phyloP scores from a whole-genome alignment of 2,888 invertebrate species.

The Aethes cnicana region DNA sequence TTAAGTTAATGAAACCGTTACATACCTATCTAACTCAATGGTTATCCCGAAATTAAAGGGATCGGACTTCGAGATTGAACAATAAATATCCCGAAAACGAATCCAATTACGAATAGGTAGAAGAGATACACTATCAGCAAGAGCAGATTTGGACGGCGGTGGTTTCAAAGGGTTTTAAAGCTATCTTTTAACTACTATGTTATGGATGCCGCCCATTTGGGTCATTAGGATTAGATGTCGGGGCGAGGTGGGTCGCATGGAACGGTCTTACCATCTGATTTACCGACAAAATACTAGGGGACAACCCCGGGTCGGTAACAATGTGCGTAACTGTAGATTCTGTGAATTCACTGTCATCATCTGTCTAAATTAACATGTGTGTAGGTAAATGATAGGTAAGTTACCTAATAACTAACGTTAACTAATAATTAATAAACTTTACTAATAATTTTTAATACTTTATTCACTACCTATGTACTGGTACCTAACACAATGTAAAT shows the following conservation, averaged over 20 bases:
- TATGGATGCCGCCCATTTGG: slow-evolving; percentile 8
- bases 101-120: background rate
- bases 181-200: slow-evolving; percentile 9
- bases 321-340: too few species aligned
- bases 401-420: too few species aligned
- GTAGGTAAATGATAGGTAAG: too few species aligned
- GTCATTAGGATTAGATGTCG: slow-evolving; percentile 21
- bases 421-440: too few species aligned
- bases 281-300: slow-evolving; percentile 12
- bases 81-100: slow-evolving; percentile 21
- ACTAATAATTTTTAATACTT: too few species aligned
- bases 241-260: slow-evolving; percentile 1
- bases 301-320: too few species aligned
- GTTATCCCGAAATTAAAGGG: slow-evolving; percentile 28
- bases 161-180: slow-evolving; percentile 15
- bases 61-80: slow-evolving; percentile 21
- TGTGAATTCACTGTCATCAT: too few species aligned
- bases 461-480: too few species aligned
- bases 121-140: too few species aligned
- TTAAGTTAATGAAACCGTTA: slow-evolving; percentile 61
- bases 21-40: slow-evolving; percentile 49
- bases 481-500: too few species aligned
- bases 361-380: too few species aligned
- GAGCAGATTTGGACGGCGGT: background rate
- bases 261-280: slow-evolving; percentile 10